These are phyloP conservation scores for Rhopalosiphum padi DNA, from an alignment of 1,140 invertebrate species.

Conservation along the genomic window DNA sequence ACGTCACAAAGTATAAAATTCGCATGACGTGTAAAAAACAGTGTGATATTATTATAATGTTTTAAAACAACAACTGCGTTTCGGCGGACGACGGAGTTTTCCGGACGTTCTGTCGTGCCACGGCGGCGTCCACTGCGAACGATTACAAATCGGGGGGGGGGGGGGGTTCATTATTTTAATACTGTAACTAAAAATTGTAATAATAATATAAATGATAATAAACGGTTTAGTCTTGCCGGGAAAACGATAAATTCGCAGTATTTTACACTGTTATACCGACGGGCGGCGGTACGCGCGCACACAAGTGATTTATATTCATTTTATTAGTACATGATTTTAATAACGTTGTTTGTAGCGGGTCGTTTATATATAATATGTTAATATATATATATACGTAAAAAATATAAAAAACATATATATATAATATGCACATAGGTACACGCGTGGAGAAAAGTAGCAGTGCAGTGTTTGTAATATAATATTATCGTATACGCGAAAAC, in stretches of 20 bases:
- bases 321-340: conserved; percentile 13
- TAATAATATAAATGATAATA: not conserved
- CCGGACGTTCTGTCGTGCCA: not conserved
- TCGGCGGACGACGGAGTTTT: not conserved
- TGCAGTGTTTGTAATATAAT: not conserved
- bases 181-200: not conserved
- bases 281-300: too few relatives aligned
- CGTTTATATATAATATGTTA: not conserved
- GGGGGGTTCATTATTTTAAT: not conserved
- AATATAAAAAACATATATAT: not conserved
- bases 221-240: not conserved
- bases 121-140: not conserved
- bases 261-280: not conserved
- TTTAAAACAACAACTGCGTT: not conserved
- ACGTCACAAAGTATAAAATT: not conserved
- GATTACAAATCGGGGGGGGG: not conserved
- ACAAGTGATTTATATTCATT: not conserved
- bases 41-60: not conserved
- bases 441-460: not conserved
- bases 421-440: not conserved
- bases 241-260: not conserved
- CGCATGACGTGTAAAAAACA: not conserved
- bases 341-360: not conserved
- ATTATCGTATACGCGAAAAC: not conserved
- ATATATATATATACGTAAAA: too few relatives aligned